Conservation (phyloP, 2,888 invertebrate species). For the Uropetala carovei region DNA sequence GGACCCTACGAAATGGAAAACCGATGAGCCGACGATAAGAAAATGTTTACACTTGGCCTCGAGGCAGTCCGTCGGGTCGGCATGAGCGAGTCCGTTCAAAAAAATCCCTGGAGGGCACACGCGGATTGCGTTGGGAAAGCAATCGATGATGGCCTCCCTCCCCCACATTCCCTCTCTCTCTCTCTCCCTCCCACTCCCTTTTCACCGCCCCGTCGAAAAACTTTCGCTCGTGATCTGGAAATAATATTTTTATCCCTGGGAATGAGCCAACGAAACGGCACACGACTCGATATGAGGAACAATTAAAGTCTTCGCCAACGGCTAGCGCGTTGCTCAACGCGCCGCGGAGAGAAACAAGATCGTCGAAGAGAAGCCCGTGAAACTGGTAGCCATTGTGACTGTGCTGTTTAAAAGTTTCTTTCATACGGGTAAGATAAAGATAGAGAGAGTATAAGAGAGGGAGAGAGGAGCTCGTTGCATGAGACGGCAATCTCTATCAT, state of each 20-base stretch:
- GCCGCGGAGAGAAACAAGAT: not conserved
- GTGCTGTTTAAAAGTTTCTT: not conserved
- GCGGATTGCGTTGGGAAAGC: constrained; percentile 15
- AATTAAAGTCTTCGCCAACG: not conserved
- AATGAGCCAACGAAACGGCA: not conserved
- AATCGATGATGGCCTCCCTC: not conserved
- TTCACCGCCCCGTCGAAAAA: not conserved
- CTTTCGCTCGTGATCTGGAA: too few relatives aligned
- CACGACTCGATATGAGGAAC: not conserved
- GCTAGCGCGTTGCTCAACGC: constrained; percentile 8
- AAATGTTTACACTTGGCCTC: constrained; percentile 9
- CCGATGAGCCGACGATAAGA: constrained; percentile 13
- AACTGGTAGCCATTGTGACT: constrained; percentile 29
- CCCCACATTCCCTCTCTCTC: not conserved
- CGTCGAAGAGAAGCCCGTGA: not conserved
- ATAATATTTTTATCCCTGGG: not conserved
- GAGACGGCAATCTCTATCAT: constrained; percentile 20
- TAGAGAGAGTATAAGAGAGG: not conserved
- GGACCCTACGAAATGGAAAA: not conserved
- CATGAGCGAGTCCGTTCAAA: not conserved
- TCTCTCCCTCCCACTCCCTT: not conserved
- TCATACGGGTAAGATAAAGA: too few relatives aligned
- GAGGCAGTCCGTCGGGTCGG: not conserved
- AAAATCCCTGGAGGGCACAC: not conserved
- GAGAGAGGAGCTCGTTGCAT: not conserved